Evolutionary conservation across 2,888 invertebrate species (phyloP).

Genomic region (Sinelater perroti): DNA sequence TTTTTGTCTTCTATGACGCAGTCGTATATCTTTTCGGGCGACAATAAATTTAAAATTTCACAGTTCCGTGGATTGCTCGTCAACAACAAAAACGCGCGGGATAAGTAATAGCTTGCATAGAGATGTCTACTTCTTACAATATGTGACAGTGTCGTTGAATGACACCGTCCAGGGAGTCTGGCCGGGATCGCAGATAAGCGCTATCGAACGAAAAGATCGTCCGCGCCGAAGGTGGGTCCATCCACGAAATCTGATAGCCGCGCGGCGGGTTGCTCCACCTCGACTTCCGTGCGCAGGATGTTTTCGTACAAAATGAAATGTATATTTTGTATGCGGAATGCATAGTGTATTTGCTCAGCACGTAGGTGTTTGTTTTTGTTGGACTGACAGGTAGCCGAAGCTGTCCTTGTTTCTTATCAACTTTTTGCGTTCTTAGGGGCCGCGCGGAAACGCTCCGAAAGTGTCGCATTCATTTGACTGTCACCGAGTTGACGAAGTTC

Average conservation of each 20-base stretch:
- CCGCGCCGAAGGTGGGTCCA: slow-evolving; percentile 22
- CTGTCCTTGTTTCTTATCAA: slow-evolving; percentile 31
- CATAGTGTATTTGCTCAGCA: slow-evolving; percentile 33
- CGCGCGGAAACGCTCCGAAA: slow-evolving; percentile 22
- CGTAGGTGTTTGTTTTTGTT: slow-evolving; percentile 34
- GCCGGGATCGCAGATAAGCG: slow-evolving; percentile 34
- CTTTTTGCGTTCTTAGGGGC: slow-evolving; percentile 25
- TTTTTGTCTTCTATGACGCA: too few species aligned
- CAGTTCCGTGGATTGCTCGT: slow-evolving; percentile 42
- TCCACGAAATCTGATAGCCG: slow-evolving; percentile 18
- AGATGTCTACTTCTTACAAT: slow-evolving; percentile 38
- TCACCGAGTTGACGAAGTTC: slow-evolving; percentile 25
- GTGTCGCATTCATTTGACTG: slow-evolving; percentile 27
- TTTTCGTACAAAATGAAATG: slow-evolving; percentile 32
- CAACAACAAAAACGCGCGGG: slow-evolving; percentile 45
- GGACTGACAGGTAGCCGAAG: slow-evolving; percentile 31
- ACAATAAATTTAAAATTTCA: slow-evolving; percentile 41
- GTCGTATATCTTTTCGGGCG: slow-evolving; percentile 2
- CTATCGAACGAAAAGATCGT: slow-evolving; percentile 28
- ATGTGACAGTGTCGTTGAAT: slow-evolving; percentile 38
- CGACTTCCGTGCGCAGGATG: slow-evolving; percentile 17
- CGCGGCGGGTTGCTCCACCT: slow-evolving; percentile 8
- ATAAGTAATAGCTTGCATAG: slow-evolving; percentile 44
- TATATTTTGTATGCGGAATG: slow-evolving; percentile 31
- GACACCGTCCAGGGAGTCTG: slow-evolving; percentile 38